Evolutionary conservation across 1,140 invertebrate species (phyloP).

Genomic region (Harlomillsia oculata): DNA sequence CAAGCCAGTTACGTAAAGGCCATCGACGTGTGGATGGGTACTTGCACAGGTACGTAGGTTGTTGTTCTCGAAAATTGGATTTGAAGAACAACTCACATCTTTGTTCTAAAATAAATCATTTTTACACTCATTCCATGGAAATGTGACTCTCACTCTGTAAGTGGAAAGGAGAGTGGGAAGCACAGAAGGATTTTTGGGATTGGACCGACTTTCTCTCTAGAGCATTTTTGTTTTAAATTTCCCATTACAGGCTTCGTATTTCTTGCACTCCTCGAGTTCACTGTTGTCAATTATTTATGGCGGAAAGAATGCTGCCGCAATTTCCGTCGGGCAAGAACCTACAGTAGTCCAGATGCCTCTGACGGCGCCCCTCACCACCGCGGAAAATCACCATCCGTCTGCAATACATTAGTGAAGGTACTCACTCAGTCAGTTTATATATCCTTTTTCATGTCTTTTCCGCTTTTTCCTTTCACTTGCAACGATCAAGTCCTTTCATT

Average conservation of each 20-base stretch:
- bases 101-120: no score
- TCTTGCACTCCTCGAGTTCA: constrained; percentile 34
- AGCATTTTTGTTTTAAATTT: constrained; percentile 5
- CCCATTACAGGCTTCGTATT: constrained; percentile 31
- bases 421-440: no score
- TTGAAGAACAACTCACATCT: no score
- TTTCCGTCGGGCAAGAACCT: constrained; percentile 11
- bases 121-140: no score
- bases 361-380: constrained; percentile 9
- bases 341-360: constrained; percentile 16
- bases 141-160: no score
- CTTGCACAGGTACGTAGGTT: constrained; percentile 33
- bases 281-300: constrained; percentile 34
- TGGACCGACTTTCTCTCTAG: not conserved
- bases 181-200: no score
- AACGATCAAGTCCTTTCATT: no score
- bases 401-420: constrained; percentile 30
- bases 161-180: no score
- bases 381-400: constrained; percentile 6
- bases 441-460: no score
- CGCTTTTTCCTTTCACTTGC: no score
- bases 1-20: constrained; percentile 45
- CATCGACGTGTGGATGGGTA: constrained; percentile 33
- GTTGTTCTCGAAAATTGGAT: no score
- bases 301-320: constrained; percentile 27